Percentiles rank a stretch among this genome's conserved stretches.
These are phyloP conservation scores for Acleris sparsana DNA, from an alignment of 2,888 invertebrate genomes.

Conservation along the genomic window DNA sequence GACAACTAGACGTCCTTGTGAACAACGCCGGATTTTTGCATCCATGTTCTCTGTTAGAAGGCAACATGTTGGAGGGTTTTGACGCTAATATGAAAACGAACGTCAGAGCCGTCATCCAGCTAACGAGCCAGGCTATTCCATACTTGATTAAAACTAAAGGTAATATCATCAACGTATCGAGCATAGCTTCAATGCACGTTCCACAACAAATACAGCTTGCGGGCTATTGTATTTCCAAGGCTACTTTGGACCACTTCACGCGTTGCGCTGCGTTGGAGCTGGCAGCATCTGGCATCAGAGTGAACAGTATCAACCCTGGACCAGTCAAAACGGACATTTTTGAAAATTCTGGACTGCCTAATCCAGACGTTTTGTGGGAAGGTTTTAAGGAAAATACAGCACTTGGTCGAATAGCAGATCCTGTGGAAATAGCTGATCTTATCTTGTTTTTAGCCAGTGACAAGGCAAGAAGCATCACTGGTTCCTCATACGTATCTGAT, in stretches of 20 bases:
- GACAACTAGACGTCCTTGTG: constrained; percentile 51
- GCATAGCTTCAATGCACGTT: constrained; percentile 40
- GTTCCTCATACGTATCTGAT: not conserved
- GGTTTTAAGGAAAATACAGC: constrained; percentile 38
- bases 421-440: constrained; percentile 42
- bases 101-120: constrained; percentile 46
- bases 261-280: constrained; percentile 82
- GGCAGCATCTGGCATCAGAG: constrained; percentile 82
- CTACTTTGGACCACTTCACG: constrained; percentile 89
- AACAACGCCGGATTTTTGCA: constrained; percentile 52
- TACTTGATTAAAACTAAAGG: constrained; percentile 52
- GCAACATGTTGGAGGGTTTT: constrained; percentile 42
- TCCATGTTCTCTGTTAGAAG: constrained; percentile 37
- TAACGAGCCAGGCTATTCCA: constrained; percentile 50
- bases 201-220: constrained; percentile 6
- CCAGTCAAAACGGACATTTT: constrained; percentile 50
- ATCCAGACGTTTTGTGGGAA: constrained; percentile 80
- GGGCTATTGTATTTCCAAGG: constrained; percentile 87
- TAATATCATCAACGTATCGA: constrained; percentile 59
- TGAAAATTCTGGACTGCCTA: constrained; percentile 53
- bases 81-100: constrained; percentile 54
- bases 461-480: constrained; percentile 13
- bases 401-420: constrained; percentile 45
- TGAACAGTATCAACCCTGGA: constrained; percentile 88
- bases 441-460: constrained; percentile 10